phyloP scores from a whole-genome alignment of 2,888 invertebrate species.

The Leucoma salicis region DNA sequence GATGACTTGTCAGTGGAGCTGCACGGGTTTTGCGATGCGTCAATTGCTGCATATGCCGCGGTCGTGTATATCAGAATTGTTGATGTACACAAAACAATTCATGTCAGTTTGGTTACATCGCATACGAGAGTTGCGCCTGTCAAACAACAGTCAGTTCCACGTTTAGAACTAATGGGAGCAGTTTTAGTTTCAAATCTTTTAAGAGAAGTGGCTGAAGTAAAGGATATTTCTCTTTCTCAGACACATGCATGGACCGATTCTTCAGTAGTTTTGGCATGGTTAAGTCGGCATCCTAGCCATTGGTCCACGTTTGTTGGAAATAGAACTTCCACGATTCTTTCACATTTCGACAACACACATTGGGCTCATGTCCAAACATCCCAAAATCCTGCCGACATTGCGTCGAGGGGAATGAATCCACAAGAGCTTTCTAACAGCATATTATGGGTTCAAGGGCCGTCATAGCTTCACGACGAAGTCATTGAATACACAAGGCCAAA shows the following conservation, averaged over 20 bases:
- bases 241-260: neutral
- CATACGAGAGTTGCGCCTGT: neutral
- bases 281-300: neutral
- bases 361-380: neutral
- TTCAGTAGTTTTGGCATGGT: neutral
- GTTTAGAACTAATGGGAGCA: neutral
- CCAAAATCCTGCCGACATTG: neutral
- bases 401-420: too few relatives aligned
- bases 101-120: neutral
- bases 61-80: neutral
- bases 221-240: neutral
- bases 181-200: neutral
- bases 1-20: neutral
- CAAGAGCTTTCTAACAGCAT: too few relatives aligned
- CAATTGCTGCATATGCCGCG: slow-evolving; percentile 2
- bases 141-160: neutral
- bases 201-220: neutral
- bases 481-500: too few relatives aligned
- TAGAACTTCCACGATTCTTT: slow-evolving; percentile 1
- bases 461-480: too few relatives aligned
- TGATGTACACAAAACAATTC: neutral
- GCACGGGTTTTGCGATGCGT: slow-evolving; percentile 6
- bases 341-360: neutral
- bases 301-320: slow-evolving; percentile 4
- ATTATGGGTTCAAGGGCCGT: too few relatives aligned